phyloP scores from a whole-genome alignment of 2,888 invertebrate genomes.

The Chloroclystis v-ata region DNA sequence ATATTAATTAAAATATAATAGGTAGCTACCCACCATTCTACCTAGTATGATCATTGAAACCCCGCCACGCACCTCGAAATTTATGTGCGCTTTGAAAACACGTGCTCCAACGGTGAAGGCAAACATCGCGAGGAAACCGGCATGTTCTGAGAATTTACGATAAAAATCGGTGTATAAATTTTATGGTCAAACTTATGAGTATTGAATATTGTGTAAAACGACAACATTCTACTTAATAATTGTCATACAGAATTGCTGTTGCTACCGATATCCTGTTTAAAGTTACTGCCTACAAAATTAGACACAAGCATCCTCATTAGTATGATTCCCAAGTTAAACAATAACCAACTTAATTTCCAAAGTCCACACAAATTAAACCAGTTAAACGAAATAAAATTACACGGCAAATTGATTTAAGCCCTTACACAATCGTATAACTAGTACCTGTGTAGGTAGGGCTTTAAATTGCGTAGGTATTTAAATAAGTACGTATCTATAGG shows the following conservation, averaged over 20 bases:
- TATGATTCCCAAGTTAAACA: slow-evolving; percentile 18
- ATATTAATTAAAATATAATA: too few relatives aligned
- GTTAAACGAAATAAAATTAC: slow-evolving; percentile 53
- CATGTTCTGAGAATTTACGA: too few relatives aligned
- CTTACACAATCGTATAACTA: slow-evolving; percentile 34
- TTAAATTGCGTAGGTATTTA: slow-evolving; percentile 67
- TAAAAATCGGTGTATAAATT: too few relatives aligned
- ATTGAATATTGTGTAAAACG: too few relatives aligned
- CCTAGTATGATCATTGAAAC: too few relatives aligned
- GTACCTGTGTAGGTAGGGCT: slow-evolving; percentile 40
- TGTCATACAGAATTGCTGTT: background rate
- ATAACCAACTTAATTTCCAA: slow-evolving; percentile 27
- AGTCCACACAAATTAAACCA: slow-evolving; percentile 49
- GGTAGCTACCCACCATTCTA: too few relatives aligned
- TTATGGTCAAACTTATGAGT: too few relatives aligned
- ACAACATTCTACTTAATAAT: background rate
- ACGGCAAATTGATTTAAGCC: slow-evolving; percentile 61
- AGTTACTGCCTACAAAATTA: background rate
- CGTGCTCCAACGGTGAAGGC: too few relatives aligned
- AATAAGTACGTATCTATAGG: slow-evolving; percentile 60
- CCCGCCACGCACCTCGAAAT: too few relatives aligned
- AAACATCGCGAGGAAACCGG: too few relatives aligned
- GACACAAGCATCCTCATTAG: slow-evolving; percentile 7
- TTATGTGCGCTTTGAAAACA: too few relatives aligned
- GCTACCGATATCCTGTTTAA: background rate